Evolutionary conservation across 2,888 invertebrate species (phyloP).

Genomic region (Griposia aprilina): DNA sequence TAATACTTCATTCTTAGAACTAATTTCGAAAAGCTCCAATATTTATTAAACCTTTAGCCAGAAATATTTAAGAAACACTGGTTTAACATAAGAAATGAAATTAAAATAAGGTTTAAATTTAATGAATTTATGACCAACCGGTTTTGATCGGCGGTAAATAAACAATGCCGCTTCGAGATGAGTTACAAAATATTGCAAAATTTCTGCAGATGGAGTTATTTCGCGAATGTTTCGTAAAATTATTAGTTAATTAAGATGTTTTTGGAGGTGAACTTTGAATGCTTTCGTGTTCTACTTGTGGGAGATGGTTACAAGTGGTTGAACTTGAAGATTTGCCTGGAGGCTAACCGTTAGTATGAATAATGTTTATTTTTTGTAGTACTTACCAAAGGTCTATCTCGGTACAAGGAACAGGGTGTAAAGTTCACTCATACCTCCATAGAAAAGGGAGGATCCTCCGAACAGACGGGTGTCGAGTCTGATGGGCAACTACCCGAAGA

Average conservation of each 20-base stretch:
- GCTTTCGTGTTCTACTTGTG: conserved; percentile 19
- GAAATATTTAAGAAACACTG: conserved; percentile 53
- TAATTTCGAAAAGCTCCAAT: conserved; percentile 11
- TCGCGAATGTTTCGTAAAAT: conserved; percentile 47
- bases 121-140: conserved; percentile 43
- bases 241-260: conserved; percentile 49
- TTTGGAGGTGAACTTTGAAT: conserved; percentile 35
- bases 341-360: background rate
- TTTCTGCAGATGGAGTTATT: conserved; percentile 34
- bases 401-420: too few species aligned
- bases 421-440: too few species aligned
- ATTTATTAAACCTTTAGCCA: conserved; percentile 30
- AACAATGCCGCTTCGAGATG: conserved; percentile 49
- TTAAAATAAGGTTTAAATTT: conserved; percentile 48
- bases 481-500: too few species aligned
- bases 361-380: background rate
- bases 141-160: conserved; percentile 47
- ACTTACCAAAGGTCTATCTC: too few species aligned
- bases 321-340: conserved; percentile 17
- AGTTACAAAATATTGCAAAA: conserved; percentile 54
- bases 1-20: background rate
- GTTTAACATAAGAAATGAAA: too few species aligned
- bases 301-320: background rate
- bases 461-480: too few species aligned
- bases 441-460: too few species aligned